These are phyloP conservation scores for Palythoa heliodiscus DNA, from an alignment of 92 coral and sea anemone species.

Conservation along the genomic window DNA sequence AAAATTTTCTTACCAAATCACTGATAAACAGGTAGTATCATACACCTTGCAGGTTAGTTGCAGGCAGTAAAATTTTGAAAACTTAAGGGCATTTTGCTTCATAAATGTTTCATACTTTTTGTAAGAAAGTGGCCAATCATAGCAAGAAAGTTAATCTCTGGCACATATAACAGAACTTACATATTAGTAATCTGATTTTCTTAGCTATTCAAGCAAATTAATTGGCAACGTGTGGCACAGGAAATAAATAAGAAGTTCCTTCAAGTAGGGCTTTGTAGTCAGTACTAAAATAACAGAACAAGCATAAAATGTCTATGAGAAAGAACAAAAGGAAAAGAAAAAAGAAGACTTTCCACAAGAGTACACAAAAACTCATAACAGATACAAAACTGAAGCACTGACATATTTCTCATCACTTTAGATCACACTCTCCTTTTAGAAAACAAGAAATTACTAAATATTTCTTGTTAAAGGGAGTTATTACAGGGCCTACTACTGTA, in stretches of 20 bases:
- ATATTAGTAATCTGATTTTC: not conserved
- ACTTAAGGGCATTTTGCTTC: no score
- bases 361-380: constrained; percentile 31
- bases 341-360: constrained; percentile 30
- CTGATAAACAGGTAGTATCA: no score
- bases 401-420: constrained; percentile 19
- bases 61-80: no score
- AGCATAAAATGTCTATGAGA: constrained; percentile 17
- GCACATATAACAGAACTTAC: no score
- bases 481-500: not conserved
- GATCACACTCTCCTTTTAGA: constrained; percentile 32
- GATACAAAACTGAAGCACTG: constrained; percentile 13
- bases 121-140: no score
- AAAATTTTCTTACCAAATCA: no score
- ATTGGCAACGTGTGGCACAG: not conserved
- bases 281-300: not conserved
- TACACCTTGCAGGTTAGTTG: no score
- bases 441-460: not conserved
- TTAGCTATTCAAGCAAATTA: not conserved
- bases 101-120: no score
- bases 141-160: no score
- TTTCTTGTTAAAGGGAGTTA: not conserved
- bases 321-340: constrained; percentile 21
- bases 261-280: constrained; percentile 29
- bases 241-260: not conserved